Percentiles rank a stretch among this genome's conserved stretches.
phyloP scores from a whole-genome alignment of 2,888 invertebrate genomes.

The Furcula furcula region DNA sequence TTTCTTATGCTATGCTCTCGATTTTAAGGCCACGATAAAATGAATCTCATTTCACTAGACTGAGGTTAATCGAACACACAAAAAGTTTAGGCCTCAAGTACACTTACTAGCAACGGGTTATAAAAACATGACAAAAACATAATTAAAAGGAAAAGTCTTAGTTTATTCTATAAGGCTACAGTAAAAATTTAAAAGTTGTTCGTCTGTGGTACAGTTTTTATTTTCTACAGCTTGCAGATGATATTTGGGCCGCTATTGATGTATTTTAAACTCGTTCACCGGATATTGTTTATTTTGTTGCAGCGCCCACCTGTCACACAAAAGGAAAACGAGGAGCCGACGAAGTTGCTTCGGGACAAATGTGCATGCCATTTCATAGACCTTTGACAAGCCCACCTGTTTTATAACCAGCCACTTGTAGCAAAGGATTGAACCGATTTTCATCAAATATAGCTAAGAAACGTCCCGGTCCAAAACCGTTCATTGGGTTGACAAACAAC shows the following conservation, averaged over 20 bases:
- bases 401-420: too few relatives aligned
- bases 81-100: conserved; percentile 30
- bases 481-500: too few relatives aligned
- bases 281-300: conserved; percentile 53
- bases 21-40: conserved; percentile 44
- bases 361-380: too few relatives aligned
- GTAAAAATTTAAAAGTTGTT: conserved; percentile 6
- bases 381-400: too few relatives aligned
- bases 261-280: conserved; percentile 48
- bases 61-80: conserved; percentile 27
- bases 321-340: conserved; percentile 23
- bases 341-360: conserved; percentile 7
- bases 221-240: conserved; percentile 18
- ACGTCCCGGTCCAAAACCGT: too few relatives aligned
- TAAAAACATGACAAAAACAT: conserved; percentile 14
- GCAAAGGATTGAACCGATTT: too few relatives aligned
- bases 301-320: conserved; percentile 48
- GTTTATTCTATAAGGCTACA: conserved; percentile 1
- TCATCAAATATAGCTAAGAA: too few relatives aligned
- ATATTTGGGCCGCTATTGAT: conserved; percentile 28
- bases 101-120: conserved; percentile 7
- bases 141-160: background rate
- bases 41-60: conserved; percentile 22
- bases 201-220: conserved; percentile 8
- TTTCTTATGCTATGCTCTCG: conserved; percentile 39